Conservation (phyloP, 2,797 vertebrate species). For the Glossophaga mutica region DNA sequence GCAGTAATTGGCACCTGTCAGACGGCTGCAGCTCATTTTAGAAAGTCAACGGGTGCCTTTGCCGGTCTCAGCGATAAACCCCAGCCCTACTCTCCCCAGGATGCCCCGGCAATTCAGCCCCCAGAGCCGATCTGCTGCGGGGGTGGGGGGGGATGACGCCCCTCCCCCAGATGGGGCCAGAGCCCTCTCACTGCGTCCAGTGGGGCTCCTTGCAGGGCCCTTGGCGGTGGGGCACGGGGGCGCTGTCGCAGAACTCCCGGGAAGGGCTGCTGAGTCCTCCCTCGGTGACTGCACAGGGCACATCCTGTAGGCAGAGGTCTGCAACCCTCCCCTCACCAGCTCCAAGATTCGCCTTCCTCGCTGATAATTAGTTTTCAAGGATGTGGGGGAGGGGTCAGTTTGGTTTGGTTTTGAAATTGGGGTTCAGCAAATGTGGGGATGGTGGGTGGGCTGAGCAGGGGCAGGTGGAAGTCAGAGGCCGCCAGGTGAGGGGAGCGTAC, state of each 20-base stretch:
- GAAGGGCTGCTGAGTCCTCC: not conserved
- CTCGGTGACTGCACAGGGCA: conserved; percentile 54
- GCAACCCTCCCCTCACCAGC: conserved; percentile 80
- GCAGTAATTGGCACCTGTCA: conserved; percentile 80
- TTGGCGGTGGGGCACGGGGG: not conserved
- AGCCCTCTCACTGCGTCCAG: not conserved
- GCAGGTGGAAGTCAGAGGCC: not conserved
- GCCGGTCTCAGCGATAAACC: not conserved
- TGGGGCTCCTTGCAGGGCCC: not conserved
- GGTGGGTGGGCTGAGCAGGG: not conserved
- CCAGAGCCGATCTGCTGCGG: not conserved
- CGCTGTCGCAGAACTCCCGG: not conserved
- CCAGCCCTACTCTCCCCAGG: not conserved
- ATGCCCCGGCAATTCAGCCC: not conserved
- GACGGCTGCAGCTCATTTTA: conserved; percentile 66
- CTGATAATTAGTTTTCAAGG: conserved; percentile 85
- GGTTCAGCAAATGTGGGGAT: conserved; percentile 50
- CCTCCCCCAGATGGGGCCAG: not conserved
- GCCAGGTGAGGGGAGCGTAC: not conserved
- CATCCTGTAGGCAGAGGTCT: conserved; percentile 83
- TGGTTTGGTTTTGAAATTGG: conserved; percentile 58
- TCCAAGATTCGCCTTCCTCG: conserved; percentile 83
- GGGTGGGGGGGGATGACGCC: not conserved
- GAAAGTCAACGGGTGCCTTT: conserved; percentile 63
- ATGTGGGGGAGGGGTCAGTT: not conserved